phyloP scores from a whole-genome alignment of 1,140 invertebrate genomes.

The Piezodorus guildinii region DNA sequence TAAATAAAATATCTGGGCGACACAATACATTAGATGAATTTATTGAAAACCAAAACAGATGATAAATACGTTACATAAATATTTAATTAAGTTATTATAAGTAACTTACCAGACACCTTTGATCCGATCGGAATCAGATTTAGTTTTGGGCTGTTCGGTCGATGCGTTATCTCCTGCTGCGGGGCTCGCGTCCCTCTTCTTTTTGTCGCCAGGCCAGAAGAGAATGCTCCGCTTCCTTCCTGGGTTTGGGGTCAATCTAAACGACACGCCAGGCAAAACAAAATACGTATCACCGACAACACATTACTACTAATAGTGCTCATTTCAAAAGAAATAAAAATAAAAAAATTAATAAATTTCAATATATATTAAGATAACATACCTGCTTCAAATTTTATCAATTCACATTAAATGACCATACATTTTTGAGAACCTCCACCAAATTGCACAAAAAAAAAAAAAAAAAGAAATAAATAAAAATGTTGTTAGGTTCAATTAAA shows the following conservation, averaged over 20 bases:
- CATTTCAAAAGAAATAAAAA: no score
- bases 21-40: no score
- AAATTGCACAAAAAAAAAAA: background rate
- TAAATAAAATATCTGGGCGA: no score
- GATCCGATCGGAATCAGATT: background rate
- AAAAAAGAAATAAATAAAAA: conserved; percentile 15
- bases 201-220: background rate
- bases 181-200: background rate
- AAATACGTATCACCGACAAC: background rate
- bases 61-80: no score
- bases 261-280: background rate
- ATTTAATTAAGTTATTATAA: no score
- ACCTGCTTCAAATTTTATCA: background rate
- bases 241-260: conserved; percentile 4
- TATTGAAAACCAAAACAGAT: no score
- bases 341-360: no score
- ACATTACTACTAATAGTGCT: no score
- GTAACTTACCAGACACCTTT: conserved; percentile 1
- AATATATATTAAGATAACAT: background rate
- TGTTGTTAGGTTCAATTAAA: conserved; percentile 1
- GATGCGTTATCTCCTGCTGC: background rate
- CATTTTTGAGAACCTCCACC: background rate
- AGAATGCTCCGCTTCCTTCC: conserved; percentile 3
- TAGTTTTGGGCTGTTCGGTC: background rate
- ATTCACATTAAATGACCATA: background rate